Evolutionary conservation across 2,797 vertebrate species (phyloP), one percentile per base, ranked within the genome.

Genomic region (Allobates femoralis): DNA sequence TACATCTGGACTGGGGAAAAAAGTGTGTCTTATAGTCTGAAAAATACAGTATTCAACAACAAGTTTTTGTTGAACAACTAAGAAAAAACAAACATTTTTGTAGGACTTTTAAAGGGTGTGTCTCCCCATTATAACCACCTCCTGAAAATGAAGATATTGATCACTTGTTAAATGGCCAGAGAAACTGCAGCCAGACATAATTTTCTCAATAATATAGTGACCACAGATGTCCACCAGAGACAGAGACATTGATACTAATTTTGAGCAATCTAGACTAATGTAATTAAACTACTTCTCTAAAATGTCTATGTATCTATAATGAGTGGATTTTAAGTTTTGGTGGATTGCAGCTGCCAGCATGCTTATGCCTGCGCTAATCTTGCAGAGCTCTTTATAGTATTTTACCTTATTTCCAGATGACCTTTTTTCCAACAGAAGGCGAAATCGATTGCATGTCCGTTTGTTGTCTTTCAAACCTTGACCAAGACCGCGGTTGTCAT

Each of bases 381-480:
- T 14, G 69, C 30, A 14, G 26, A 56, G 19, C 10, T 51, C 55
- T 30, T 55, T 34, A 4, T 19, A 56, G 15, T 62, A 28, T 76
- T 51, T 69, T 92, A 99, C 97, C 96, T 96, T 96, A 86, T 90
- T 96, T 88, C 94, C 92, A 0, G 64, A 78, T 16, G 94, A 91
- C 62, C 97, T 95, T 86, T 92, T 96, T 89, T 99, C 98, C 89
- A 98, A 89, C 85, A 99, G 95, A 66, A 99, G 95, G 23, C 98
- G 96, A 93, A 99, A 99, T n/a, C 90, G 94, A 93, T 98, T 99
- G 89, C 94, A 94, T 0, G 96, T 98, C 74, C 94, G 94, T 89
- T 99, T 99, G 93, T 99, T 99, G 94, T 99, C 98, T 94, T 99
- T 99, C 89, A 99, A 94, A 2, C 98, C 98, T 69, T 99, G 98